A percentile compares a stretch with the other conserved stretches of the same genome.
Conservation (phyloP, 2,113 vertebrate genomes). For the Nibea coibor region DNA sequence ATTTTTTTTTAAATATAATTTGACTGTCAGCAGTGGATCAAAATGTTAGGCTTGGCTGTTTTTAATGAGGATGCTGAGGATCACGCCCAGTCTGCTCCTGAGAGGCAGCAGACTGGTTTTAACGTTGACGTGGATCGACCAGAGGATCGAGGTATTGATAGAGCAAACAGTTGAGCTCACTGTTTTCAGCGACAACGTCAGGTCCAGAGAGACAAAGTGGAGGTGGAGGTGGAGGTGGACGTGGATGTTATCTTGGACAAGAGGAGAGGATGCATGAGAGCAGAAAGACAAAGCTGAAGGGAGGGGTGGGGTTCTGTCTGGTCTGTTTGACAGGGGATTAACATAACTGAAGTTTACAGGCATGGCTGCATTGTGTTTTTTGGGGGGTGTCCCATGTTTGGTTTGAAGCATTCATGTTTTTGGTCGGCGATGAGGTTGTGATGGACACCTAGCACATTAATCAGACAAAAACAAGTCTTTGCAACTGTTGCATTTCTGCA, state of each 20-base stretch:
- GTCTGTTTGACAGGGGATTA: constrained; percentile 44
- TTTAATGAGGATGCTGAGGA: constrained; percentile 34
- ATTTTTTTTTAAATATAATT: not conserved
- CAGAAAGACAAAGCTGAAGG: not conserved
- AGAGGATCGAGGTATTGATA: not conserved
- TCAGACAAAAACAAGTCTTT: not conserved
- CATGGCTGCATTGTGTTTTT: constrained; percentile 18
- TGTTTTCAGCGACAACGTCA: not conserved
- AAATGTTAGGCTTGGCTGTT: not conserved
- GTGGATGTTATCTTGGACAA: not conserved
- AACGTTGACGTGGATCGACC: not conserved
- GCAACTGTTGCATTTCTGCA: constrained; percentile 42
- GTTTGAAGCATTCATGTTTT: constrained; percentile 14
- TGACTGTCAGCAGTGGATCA: too few species aligned
- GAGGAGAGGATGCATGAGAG: not conserved
- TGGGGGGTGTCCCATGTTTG: constrained; percentile 16
- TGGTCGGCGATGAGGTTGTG: not conserved
- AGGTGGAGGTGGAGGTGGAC: not conserved
- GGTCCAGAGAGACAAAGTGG: not conserved
- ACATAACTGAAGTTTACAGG: constrained; percentile 42
- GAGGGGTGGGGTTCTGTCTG: not conserved
- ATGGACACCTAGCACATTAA: not conserved
- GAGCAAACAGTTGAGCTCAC: not conserved
- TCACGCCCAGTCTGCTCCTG: constrained; percentile 24
- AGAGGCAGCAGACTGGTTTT: constrained; percentile 21